Evolutionary conservation across 2,113 vertebrate species (phyloP).

Genomic region (Etheostoma spectabile): DNA sequence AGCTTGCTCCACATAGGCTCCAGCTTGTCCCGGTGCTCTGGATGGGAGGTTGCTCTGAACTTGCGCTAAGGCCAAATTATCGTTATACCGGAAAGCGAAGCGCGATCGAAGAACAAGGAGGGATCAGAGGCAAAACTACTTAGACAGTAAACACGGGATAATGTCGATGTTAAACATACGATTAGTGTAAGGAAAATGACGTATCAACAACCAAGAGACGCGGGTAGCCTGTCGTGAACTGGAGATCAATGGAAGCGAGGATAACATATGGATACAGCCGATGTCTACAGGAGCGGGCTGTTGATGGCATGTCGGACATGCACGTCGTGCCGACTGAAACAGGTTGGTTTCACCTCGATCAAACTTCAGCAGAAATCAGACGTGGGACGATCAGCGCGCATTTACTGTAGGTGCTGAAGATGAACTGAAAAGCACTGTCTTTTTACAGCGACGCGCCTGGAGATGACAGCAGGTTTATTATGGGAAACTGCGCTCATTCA

Average conservation of each 20-base stretch:
- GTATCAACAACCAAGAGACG: constrained; percentile 1
- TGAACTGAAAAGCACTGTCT: constrained; percentile 47
- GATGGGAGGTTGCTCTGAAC: constrained; percentile 57
- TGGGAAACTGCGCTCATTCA: constrained; percentile 34
- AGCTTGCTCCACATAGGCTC: constrained; percentile 32
- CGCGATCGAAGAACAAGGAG: constrained; percentile 16
- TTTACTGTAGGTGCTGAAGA: constrained; percentile 26
- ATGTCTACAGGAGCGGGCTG: constrained; percentile 32
- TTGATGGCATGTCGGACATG: constrained; percentile 50
- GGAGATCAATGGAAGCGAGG: constrained; percentile 47
- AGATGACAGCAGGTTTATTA: constrained; percentile 55
- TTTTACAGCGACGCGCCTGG: constrained; percentile 47
- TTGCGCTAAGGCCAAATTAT: constrained; percentile 47
- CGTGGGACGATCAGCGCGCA: constrained; percentile 56
- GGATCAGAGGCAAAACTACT: constrained; percentile 25
- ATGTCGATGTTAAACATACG: constrained; percentile 7
- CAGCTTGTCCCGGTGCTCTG: constrained; percentile 40
- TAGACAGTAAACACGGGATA: constrained; percentile 3
- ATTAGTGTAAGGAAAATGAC: background rate
- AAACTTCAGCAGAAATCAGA: constrained; percentile 67
- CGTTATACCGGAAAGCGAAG: constrained; percentile 11
- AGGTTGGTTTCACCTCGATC: constrained; percentile 57
- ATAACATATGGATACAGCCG: constrained; percentile 49
- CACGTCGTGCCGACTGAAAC: constrained; percentile 50
- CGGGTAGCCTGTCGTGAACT: constrained; percentile 12